Base-by-base conservation (phyloP, 2,797 vertebrate species). In the Bradypodion pumilum region DNA sequence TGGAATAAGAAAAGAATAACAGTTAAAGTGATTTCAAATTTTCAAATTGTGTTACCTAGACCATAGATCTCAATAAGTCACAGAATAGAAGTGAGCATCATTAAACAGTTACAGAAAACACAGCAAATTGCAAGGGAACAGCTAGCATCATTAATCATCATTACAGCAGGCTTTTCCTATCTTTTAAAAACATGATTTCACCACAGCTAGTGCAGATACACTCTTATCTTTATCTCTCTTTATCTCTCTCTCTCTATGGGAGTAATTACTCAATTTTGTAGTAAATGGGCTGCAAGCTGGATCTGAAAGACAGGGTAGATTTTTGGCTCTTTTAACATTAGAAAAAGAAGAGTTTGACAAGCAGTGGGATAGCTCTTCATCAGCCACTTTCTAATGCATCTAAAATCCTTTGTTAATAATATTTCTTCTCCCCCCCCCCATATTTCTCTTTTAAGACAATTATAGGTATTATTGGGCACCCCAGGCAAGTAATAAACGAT, bases 141-240 rank as follows among this genome's bases (percentile, higher is more conserved):
- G 52, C 19, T 37, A 81, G 70, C 35, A 59, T 72, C 79, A 81
- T 72, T 72, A 72, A 81, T 80, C 78, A 80, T 80, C 63, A 52
- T 80, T 68, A 80, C 16, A 69, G 32, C 52, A 59, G 27, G 52
- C n/a, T 35, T 80, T 70, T 42, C 35, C 9, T 40, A 40, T 37
- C 40, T 46, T 68, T 35, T 25, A 49, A 49, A 68, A 60, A 59
- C 15, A 27, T 21, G 59, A 23, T 81, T 81, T 44, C 52, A 81
- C 9, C 35, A n/a, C 52, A 32, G 35, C 52, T 23, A 72, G 70
- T 60, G 35, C 68, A 72, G 40, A 81, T 32, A 60, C 70, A 69
- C 25, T 52, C 35, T 21, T 13, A 21, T 3, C 35, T 49, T 3
- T 42, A 0, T 4, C 29, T n/a, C 25, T 69, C 19, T 16, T 23